These are phyloP conservation scores for Yponomeuta plumbellus DNA, from an alignment of 2,888 invertebrate species.

Conservation along the genomic window DNA sequence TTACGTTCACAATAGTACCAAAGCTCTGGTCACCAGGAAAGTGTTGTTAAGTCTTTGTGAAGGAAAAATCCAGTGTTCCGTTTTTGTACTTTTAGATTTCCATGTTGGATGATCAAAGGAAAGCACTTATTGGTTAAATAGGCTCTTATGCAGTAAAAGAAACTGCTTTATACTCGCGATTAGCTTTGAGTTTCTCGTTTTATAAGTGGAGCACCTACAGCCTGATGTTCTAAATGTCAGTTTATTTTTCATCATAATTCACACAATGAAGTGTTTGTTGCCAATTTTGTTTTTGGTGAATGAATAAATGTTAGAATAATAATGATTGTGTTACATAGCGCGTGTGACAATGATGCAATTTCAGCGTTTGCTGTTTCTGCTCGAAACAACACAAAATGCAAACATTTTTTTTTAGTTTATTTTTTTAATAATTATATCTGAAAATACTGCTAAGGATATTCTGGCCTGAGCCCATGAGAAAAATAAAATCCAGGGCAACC, in stretches of 20 bases:
- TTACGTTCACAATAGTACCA: not conserved
- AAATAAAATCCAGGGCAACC: too few species aligned
- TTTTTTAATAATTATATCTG: too few species aligned
- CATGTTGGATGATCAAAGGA: conserved; percentile 35
- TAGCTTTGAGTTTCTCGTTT: conserved; percentile 15
- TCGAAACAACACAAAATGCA: too few species aligned
- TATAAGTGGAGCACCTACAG: not conserved
- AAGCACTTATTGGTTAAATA: conserved; percentile 8
- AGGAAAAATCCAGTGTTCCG: not conserved
- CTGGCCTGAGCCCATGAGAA: too few species aligned
- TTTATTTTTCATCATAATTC: not conserved
- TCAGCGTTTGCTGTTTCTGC: too few species aligned
- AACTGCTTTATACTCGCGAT: conserved; percentile 13
- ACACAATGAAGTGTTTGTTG: not conserved
- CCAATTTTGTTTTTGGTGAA: too few species aligned
- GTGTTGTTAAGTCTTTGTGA: not conserved
- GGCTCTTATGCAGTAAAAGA: conserved; percentile 8
- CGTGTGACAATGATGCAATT: too few species aligned
- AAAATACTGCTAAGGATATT: too few species aligned
- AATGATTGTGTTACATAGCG: too few species aligned
- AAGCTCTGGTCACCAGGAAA: not conserved
- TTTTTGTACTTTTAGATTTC: conserved; percentile 20
- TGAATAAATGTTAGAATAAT: too few species aligned
- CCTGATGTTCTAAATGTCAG: not conserved
- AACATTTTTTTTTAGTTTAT: too few species aligned